These are phyloP conservation scores for Maniola hyperantus DNA, from an alignment of 2,888 invertebrate species.

Conservation along the genomic window DNA sequence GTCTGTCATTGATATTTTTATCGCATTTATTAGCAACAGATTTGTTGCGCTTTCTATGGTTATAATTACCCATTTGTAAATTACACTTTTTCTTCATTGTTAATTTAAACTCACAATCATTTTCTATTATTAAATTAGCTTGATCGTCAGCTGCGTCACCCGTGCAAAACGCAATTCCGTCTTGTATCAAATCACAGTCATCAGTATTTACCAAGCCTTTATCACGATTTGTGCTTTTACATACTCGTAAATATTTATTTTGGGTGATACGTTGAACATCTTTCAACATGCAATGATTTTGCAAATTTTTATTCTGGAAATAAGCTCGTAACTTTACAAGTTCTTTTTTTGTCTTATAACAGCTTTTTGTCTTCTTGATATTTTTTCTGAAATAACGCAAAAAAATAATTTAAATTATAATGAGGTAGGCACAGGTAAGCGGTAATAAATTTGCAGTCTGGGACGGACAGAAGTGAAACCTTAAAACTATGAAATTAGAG, in stretches of 20 bases:
- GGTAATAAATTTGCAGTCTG: no score
- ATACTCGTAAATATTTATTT: constrained; percentile 12
- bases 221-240: neutral
- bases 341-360: constrained; percentile 54
- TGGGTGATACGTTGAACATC: constrained; percentile 31
- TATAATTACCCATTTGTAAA: constrained; percentile 16
- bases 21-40: constrained; percentile 39
- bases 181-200: constrained; percentile 29
- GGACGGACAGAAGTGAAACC: no score
- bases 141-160: constrained; percentile 49
- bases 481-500: no score
- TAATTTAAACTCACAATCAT: constrained; percentile 58
- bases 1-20: constrained; percentile 33
- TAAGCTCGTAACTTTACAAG: constrained; percentile 60
- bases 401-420: neutral
- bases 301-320: constrained; percentile 59
- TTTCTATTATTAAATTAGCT: constrained; percentile 53
- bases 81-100: constrained; percentile 46
- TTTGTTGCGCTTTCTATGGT: constrained; percentile 31
- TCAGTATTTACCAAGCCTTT: constrained; percentile 15
- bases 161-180: constrained; percentile 48
- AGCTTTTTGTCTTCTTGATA: constrained; percentile 50
- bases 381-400: constrained; percentile 52
- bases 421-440: neutral
- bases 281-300: constrained; percentile 59